Evolutionary conservation across 2,888 invertebrate species (phyloP).

Genomic region (Oasisia sp.): DNA sequence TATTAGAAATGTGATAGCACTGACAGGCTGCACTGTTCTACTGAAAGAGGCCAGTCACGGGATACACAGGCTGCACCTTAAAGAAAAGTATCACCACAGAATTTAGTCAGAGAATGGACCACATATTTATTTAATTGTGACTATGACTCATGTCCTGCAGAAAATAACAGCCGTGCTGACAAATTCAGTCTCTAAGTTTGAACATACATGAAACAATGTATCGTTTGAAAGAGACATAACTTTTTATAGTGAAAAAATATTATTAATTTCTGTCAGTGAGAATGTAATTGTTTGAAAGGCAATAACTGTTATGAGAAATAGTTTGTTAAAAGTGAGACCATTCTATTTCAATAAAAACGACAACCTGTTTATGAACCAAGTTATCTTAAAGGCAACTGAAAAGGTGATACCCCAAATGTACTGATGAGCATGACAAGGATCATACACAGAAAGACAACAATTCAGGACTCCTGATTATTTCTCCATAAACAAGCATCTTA

Average conservation of each 20-base stretch:
- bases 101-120: not conserved
- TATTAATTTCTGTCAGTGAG: not conserved
- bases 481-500: not conserved
- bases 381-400: not conserved
- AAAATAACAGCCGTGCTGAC: not conserved
- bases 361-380: not conserved
- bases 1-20: slow-evolving; percentile 13
- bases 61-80: not conserved
- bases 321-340: not conserved
- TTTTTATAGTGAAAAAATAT: not conserved
- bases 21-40: not conserved
- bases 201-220: not conserved
- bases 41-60: not conserved
- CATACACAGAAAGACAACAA: not conserved
- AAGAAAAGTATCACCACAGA: not conserved
- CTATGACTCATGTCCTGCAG: not conserved
- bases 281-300: not conserved
- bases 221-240: not conserved
- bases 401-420: not conserved
- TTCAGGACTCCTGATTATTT: not conserved
- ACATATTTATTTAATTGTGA: not conserved
- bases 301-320: not conserved
- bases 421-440: not conserved
- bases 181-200: not conserved
- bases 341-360: not conserved